These are phyloP conservation scores for Zaprionus nigranus DNA, from an alignment of 1,140 invertebrate genomes.

Conservation along the genomic window DNA sequence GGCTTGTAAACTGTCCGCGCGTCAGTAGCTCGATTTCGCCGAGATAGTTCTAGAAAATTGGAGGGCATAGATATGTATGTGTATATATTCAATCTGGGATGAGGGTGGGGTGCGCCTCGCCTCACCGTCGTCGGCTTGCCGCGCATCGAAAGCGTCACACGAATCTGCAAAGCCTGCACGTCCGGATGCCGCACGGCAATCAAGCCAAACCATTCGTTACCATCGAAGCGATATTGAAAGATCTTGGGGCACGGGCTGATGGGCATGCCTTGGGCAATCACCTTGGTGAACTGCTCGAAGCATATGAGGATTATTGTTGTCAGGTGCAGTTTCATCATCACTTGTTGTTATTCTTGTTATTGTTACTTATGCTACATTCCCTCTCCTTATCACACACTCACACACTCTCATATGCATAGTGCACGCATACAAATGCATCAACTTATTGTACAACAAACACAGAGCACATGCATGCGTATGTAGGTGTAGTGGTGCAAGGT, in stretches of 20 bases:
- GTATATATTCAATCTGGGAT: too few relatives aligned
- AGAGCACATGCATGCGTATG: neutral
- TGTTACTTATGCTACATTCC: neutral
- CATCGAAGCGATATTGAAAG: conserved; percentile 81
- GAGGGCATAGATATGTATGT: neutral
- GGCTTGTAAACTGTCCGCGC: conserved; percentile 64
- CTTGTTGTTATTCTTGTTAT: neutral
- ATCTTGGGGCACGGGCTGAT: conserved; percentile 80
- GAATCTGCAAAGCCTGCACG: conserved; percentile 65
- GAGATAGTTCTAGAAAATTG: conserved; percentile 63
- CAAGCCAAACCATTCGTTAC: conserved; percentile 76
- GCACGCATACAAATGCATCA: neutral
- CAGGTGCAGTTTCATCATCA: conserved; percentile 51
- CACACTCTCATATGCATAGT: neutral
- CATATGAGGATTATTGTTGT: conserved; percentile 58
- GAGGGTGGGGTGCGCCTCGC: too few relatives aligned
- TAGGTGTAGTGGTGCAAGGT: neutral
- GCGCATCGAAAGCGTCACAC: conserved; percentile 77
- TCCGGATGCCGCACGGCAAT: conserved; percentile 71
- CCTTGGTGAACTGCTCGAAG: conserved; percentile 50
- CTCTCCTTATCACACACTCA: conserved; percentile 3
- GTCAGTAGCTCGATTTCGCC: conserved; percentile 80
- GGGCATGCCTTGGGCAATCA: conserved; percentile 69
- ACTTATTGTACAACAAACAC: too few relatives aligned
- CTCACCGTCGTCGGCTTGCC: conserved; percentile 80